Evolutionary conservation across 2,113 vertebrate genomes (phyloP).

Genomic region (Falcunculus frontatus): DNA sequence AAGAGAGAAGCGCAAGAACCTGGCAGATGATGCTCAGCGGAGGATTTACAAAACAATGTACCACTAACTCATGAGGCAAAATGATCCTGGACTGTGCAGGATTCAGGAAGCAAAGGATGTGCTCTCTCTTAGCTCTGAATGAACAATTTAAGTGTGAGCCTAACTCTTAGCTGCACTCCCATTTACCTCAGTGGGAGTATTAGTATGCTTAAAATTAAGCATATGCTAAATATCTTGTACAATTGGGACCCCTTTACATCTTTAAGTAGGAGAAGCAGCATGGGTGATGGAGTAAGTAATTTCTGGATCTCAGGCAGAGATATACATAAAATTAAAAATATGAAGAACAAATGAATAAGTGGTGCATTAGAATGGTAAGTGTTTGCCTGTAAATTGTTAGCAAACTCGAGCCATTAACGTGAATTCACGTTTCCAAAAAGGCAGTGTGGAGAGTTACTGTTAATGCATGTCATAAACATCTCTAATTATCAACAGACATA

Average conservation of each 20-base stretch:
- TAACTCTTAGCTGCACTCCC: neutral
- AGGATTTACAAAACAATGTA: neutral
- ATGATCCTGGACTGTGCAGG: neutral
- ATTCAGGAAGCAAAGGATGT: neutral
- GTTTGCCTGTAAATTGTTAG: conserved; percentile 14
- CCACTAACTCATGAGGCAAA: neutral
- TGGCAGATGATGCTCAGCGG: neutral
- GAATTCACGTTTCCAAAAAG: neutral
- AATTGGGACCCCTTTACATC: conserved; percentile 8
- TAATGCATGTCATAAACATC: conserved; percentile 11
- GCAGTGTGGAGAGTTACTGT: neutral
- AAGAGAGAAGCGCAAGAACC: neutral
- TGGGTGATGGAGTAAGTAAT: conserved; percentile 27
- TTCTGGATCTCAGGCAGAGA: neutral
- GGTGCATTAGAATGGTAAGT: neutral
- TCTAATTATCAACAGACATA: conserved; percentile 14
- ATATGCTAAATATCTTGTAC: conserved; percentile 6
- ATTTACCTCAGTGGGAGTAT: conserved; percentile 7
- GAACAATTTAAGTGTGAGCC: neutral
- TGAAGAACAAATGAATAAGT: neutral
- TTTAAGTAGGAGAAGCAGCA: neutral
- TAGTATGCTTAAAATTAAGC: neutral
- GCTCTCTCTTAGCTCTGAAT: neutral
- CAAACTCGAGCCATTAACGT: neutral
- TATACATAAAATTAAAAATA: conserved; percentile 1